Base-by-base conservation (phyloP, 2,888 invertebrate genomes). In the Brachycybe producta region DNA sequence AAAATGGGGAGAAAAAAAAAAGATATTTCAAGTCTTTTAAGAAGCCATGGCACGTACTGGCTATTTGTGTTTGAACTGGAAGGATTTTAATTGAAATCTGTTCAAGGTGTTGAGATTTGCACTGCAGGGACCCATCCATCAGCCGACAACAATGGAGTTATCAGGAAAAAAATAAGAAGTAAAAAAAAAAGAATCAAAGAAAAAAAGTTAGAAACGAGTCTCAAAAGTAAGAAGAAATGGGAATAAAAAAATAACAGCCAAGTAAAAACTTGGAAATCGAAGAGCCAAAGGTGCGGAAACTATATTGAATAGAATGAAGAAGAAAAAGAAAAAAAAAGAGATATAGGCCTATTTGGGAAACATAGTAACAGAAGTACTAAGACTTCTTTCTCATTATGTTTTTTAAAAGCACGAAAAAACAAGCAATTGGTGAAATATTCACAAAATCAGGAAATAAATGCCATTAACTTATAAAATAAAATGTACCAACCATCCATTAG, bases 41-140 rank as follows among this genome's bases (percentile, higher is more conserved):
- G 40, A 40, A 40, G 26, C 40, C 40, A 27, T 40, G 40, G 40
- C 40, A 40, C 40, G 40, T 40, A 5, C 27, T 24, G 15, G 40
- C 40, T 40, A 40, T 40, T 40, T 40, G 40, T 40, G 27, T 40
- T n/a, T 40, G 40, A 40, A 40, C 27, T 40, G 24, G 40, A 40
- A 27, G 40, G 38, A 40, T 40, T 40, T 40, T 40, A 40, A 40
- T 40, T 40, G 40, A 40, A 40, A 40, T 40, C 40, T 40, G 40
- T 27, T 40, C 40, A 40, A 40, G 40, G 40, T 40, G 40, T 40
- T 40, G 40, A 40, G 27, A 24, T 23, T n/a, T 27, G 26, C 40
- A 40, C 40, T 40, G 40, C 40, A 40, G 40, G 40, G 40, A 40
- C 40, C n/a, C 40, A 40, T 40, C 40, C 40, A 40, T 40, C 40